These are phyloP conservation scores for Psittacula cyanocephala DNA, from an alignment of 2,113 vertebrate genomes.

Conservation along the genomic window DNA sequence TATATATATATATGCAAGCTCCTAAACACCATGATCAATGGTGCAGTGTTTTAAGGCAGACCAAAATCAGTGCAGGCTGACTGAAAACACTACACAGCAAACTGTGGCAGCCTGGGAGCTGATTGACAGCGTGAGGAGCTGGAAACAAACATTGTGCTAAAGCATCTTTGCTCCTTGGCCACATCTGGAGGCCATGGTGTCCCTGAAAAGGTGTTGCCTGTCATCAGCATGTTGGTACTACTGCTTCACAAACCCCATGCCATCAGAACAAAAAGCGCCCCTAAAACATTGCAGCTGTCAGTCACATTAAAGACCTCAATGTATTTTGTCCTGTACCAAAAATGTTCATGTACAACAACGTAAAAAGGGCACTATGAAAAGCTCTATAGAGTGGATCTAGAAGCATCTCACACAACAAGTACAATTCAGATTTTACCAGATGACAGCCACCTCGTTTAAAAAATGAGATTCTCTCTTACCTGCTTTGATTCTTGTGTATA, in stretches of 20 bases:
- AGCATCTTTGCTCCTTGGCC: background rate
- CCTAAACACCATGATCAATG: background rate
- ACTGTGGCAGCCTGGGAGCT: background rate
- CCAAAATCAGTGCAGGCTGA: background rate
- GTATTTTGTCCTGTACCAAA: background rate
- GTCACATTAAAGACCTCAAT: rapidly evolving
- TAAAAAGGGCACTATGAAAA: background rate
- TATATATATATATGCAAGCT: background rate
- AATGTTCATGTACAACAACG: rapidly evolving
- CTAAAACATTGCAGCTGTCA: background rate
- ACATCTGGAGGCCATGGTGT: rapidly evolving
- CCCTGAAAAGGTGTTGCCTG: background rate
- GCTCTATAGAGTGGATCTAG: background rate
- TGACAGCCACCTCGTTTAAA: background rate
- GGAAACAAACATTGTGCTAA: background rate
- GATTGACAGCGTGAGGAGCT: background rate
- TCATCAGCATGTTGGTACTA: rapidly evolving
- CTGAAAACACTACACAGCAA: background rate
- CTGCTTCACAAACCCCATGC: background rate
- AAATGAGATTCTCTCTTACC: background rate
- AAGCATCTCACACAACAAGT: background rate
- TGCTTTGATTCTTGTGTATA: background rate
- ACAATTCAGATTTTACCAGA: background rate
- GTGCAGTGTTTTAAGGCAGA: background rate
- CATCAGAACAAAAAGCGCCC: background rate